These are phyloP conservation scores for Polietes domitor DNA, from an alignment of 2,888 invertebrate species.

Conservation along the genomic window DNA sequence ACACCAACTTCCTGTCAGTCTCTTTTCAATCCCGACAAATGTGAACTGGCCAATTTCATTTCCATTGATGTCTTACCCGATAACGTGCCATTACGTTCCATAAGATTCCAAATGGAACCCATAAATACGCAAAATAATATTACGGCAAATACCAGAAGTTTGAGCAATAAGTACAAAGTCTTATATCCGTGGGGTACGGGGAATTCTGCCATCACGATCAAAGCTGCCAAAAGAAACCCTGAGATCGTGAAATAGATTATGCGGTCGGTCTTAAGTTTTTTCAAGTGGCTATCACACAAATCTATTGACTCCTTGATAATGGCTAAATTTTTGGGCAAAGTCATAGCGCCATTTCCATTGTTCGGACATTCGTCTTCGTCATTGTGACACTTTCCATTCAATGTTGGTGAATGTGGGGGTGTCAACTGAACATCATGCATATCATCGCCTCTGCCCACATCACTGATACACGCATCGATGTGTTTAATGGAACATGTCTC, in stretches of 20 bases:
- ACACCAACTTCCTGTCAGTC: conserved; percentile 50
- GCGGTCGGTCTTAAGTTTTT: conserved; percentile 77
- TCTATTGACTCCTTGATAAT: conserved; percentile 77
- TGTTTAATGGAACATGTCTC: conserved; percentile 59
- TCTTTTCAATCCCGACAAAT: conserved; percentile 37
- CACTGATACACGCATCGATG: conserved; percentile 44
- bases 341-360: conserved; percentile 21
- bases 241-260: conserved; percentile 75
- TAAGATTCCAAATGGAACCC: conserved; percentile 91
- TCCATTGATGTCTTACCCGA: conserved; percentile 89
- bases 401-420: conserved; percentile 43
- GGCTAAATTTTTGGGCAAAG: conserved; percentile 71
- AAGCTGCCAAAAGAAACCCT: conserved; percentile 74
- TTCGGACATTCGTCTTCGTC: conserved; percentile 39
- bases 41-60: conserved; percentile 78
- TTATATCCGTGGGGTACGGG: conserved; percentile 77
- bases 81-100: conserved; percentile 89
- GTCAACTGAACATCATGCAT: conserved; percentile 42
- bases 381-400: conserved; percentile 38
- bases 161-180: conserved; percentile 82
- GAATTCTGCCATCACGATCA: conserved; percentile 76
- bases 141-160: conserved; percentile 84
- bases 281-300: conserved; percentile 77
- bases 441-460: not conserved
- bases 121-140: conserved; percentile 88